phyloP scores from a whole-genome alignment of 2,113 vertebrate genomes.

The Thermophis baileyi region DNA sequence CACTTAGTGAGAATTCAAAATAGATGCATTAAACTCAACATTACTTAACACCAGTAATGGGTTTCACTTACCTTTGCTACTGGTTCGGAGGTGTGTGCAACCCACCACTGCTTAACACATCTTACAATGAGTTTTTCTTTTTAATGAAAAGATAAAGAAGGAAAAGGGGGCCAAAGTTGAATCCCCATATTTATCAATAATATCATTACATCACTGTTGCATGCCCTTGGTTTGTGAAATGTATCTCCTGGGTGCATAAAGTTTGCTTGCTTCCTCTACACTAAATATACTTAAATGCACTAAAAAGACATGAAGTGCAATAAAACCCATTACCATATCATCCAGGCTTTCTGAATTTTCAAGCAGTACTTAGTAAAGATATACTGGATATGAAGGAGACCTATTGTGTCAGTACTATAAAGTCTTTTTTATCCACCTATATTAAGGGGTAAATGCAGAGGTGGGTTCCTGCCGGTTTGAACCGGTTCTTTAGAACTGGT shows the following conservation, averaged over 20 bases:
- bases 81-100: too few relatives aligned
- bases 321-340: not conserved
- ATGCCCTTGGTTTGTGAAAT: not conserved
- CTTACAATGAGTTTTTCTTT: not conserved
- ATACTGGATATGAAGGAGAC: not conserved
- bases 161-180: not conserved
- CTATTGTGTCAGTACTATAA: not conserved
- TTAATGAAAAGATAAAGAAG: not conserved
- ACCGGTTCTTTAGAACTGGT: too few relatives aligned
- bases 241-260: not conserved
- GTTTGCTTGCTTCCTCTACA: not conserved
- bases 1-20: not conserved
- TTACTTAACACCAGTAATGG: not conserved
- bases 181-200: not conserved
- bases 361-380: not conserved
- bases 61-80: too few relatives aligned
- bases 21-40: not conserved
- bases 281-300: not conserved
- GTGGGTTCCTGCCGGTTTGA: too few relatives aligned
- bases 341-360: not conserved
- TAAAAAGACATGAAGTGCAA: not conserved
- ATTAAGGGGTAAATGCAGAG: constrained; percentile 14
- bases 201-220: not conserved
- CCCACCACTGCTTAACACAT: not conserved
- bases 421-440: not conserved